phyloP scores from a whole-genome alignment of 2,797 vertebrate genomes.

The Microhierax caerulescens region DNA sequence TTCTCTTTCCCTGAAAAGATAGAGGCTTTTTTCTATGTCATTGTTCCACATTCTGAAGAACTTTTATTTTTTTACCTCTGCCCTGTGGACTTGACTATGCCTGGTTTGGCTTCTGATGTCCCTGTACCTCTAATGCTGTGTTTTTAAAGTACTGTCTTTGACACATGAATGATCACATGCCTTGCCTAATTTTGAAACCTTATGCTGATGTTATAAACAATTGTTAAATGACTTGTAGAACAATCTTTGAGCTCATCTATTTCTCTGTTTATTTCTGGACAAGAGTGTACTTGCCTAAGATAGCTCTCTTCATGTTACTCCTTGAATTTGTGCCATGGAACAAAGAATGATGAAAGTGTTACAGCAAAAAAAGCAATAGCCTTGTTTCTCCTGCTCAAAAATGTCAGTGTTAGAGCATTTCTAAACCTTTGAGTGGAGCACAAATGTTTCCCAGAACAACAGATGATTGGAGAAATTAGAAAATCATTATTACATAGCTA shows the following conservation, averaged over 20 bases:
- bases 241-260: neutral
- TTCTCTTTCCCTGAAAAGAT: neutral
- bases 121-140: neutral
- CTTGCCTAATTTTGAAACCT: neutral
- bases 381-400: slow-evolving; percentile 30
- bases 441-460: neutral
- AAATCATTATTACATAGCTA: neutral
- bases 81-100: neutral
- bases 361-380: neutral
- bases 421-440: neutral
- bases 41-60: neutral
- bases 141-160: neutral
- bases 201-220: neutral
- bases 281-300: neutral
- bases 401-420: neutral
- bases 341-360: neutral
- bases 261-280: slow-evolving; percentile 8
- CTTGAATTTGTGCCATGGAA: neutral
- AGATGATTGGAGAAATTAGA: neutral
- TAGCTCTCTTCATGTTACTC: neutral
- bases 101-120: neutral
- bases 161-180: neutral
- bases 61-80: neutral
- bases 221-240: neutral
- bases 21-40: rapidly evolving